Evolutionary conservation across 2,888 invertebrate genomes (phyloP).

Genomic region (Biston betularia): DNA sequence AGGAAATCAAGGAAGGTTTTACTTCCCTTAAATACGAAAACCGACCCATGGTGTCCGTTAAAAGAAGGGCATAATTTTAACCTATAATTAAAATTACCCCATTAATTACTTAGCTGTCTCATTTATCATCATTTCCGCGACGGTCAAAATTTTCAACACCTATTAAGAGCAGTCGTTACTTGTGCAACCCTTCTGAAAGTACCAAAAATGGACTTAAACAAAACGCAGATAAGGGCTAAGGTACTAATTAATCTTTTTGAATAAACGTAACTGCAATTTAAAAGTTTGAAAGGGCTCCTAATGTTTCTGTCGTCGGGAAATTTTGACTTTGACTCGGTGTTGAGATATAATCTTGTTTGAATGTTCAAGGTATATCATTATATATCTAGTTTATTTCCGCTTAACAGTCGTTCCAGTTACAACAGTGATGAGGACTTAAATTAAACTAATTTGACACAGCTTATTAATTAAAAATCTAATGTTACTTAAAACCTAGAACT

Average conservation of each 20-base stretch:
- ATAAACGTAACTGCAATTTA: conserved; percentile 31
- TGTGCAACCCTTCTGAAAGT: conserved; percentile 14
- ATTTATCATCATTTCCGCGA: conserved; percentile 21
- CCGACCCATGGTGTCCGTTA: background rate
- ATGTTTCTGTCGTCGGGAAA: conserved; percentile 30
- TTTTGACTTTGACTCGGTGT: background rate
- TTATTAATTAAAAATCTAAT: no score
- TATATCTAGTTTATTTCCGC: no score
- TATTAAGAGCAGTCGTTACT: conserved; percentile 16
- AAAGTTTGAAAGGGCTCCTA: conserved; percentile 26
- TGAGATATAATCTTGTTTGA: background rate
- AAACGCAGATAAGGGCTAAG: conserved; percentile 30
- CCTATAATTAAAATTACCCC: conserved; percentile 13
- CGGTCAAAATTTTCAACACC: conserved; percentile 18
- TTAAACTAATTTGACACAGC: no score
- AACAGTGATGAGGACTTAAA: no score
- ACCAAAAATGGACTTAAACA: conserved; percentile 20
- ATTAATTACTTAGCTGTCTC: background rate
- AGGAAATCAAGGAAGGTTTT: no score
- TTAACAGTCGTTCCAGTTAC: no score
- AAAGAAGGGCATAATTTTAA: conserved; percentile 7
- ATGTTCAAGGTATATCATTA: no score
- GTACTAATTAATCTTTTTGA: conserved; percentile 38
- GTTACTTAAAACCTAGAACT: no score
- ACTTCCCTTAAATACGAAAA: background rate